phyloP scores from a whole-genome alignment of 2,113 vertebrate species.

The Pseudopipra pipra region DNA sequence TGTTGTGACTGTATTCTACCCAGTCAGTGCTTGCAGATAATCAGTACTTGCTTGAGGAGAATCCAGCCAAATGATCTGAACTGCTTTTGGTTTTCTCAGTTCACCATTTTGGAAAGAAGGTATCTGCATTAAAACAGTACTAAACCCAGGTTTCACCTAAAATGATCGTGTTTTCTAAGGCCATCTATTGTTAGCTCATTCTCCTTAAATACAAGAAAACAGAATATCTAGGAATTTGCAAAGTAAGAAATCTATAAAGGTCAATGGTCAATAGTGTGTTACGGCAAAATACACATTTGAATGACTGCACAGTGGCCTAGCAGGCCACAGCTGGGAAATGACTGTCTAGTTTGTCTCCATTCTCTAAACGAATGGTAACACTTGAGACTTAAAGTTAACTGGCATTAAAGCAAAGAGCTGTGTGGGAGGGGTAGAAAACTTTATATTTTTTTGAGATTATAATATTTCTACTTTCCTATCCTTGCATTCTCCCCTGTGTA shows the following conservation, averaged over 20 bases:
- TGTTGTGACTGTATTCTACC: background rate
- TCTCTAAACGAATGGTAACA: background rate
- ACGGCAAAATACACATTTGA: background rate
- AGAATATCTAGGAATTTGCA: background rate
- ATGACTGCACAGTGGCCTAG: background rate
- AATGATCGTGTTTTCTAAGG: fast-evolving
- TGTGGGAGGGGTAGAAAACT: background rate
- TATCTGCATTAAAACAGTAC: background rate
- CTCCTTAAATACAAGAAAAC: background rate
- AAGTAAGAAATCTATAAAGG: background rate
- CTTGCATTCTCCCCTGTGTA: background rate
- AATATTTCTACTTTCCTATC: background rate
- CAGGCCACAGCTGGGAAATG: background rate
- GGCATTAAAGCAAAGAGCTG: background rate
- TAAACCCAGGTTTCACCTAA: background rate
- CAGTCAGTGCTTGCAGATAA: background rate
- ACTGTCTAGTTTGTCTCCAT: background rate
- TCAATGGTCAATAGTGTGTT: background rate
- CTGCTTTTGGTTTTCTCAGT: background rate
- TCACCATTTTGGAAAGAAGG: background rate
- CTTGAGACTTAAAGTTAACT: background rate
- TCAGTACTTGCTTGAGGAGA: background rate
- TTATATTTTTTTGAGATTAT: background rate
- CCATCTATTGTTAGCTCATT: background rate
- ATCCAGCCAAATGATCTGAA: background rate